Base-by-base conservation (phyloP, 2,113 vertebrate genomes). In the Lota lota region DNA sequence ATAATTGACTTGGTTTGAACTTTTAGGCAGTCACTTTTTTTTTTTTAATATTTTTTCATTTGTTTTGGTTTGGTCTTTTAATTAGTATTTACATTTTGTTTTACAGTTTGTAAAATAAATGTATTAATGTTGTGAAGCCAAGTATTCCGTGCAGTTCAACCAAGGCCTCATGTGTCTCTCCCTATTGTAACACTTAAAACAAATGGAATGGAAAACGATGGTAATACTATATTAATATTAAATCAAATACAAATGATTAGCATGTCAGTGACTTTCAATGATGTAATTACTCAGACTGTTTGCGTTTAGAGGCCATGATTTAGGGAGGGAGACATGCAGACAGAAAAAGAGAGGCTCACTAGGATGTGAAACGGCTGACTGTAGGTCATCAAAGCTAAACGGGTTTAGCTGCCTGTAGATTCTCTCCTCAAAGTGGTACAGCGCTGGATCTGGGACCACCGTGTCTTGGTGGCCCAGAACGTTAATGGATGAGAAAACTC, bases 311-410 rank as follows among this genome's bases (percentile, higher is more conserved):
- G 8, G 40, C 8, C 40, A 11, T 8, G 40, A 47, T 47, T 11
- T 47, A 8, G 40, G 40, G 6, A 47, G 40, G 40, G 40, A 47
- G 17, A 56, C 53, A n/a, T 56, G 53, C n/a, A n/a, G 16, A 56
- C 14, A 3, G 16, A 47, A n/a, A 16, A 18, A 56, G 53, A 56
- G 15, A 5, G 53, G 16, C 90, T 82, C 92, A 98, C 96, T 93
- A 93, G 92, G 87, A 83, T 87, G 74, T 17, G 87, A 87, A 69
- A 92, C 66, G 62, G 83, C 73, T 28, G 56, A 71, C 33, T 88
- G 75, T 0, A 88, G 63, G 4, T 84, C 84, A 15, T 87, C 77
- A 1, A 66, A 74, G 58, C 79, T 69, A 79, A 79, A 58, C 75
- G 77, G 40, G 40, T 10, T 66, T 78, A 89, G 70, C 19, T 81